Percentiles rank a stretch among this genome's conserved stretches.
Conservation (phyloP, 2,888 invertebrate genomes). For the Petrolisthes manimaculis region DNA sequence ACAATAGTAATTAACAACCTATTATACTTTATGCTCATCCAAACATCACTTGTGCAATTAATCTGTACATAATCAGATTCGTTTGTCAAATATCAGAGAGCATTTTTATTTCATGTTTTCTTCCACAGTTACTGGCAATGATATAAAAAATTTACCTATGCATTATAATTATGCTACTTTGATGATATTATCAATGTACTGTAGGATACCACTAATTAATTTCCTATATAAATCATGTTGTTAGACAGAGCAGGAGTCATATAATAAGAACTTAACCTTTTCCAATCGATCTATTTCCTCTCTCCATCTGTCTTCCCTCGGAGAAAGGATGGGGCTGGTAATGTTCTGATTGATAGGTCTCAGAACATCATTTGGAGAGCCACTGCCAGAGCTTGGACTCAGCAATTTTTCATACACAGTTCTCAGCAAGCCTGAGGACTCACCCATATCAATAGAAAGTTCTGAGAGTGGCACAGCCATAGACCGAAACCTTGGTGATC, state of each 20-base stretch:
- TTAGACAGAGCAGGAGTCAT: background rate
- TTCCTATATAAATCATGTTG: slow-evolving; percentile 1
- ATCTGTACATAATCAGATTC: no score
- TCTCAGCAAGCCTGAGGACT: slow-evolving; percentile 49
- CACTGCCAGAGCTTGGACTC: slow-evolving; percentile 60
- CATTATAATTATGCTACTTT: slow-evolving; percentile 9
- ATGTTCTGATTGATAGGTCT: slow-evolving; percentile 65
- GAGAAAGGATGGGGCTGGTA: slow-evolving; percentile 64
- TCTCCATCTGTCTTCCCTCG: slow-evolving; percentile 64
- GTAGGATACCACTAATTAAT: background rate
- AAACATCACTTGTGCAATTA: no score
- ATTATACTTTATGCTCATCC: no score
- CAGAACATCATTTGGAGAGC: slow-evolving; percentile 62
- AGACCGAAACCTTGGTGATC: slow-evolving; percentile 56
- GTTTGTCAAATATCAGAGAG: no score
- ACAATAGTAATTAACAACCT: background rate
- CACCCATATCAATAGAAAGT: slow-evolving; percentile 56
- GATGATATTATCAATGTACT: background rate
- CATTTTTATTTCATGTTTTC: no score
- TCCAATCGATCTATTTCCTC: slow-evolving; percentile 61
- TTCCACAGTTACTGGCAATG: no score
- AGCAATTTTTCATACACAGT: slow-evolving; percentile 62
- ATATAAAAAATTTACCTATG: background rate
- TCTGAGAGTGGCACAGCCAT: slow-evolving; percentile 55
- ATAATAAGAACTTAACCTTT: slow-evolving; percentile 44